Base-by-base conservation (phyloP, 2,113 vertebrate species). In the Heliornis fulica region DNA sequence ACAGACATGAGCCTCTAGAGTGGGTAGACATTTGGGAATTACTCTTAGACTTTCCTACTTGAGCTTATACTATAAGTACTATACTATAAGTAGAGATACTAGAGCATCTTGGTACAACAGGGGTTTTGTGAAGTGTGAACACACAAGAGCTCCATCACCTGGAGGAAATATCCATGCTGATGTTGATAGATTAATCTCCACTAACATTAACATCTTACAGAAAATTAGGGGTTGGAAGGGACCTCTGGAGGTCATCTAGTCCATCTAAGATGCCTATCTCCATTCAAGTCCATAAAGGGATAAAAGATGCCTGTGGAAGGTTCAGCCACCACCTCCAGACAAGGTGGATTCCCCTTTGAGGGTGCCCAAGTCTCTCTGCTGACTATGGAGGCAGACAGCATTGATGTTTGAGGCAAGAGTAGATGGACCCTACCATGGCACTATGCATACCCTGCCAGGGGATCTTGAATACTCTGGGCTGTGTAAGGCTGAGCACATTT, bases 361-460 rank as follows among this genome's bases (percentile, higher is more conserved):
- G 13, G 12, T 17, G 21, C 9, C 65, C 48, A 41, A 13, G 8
- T 61, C 5, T 68, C 72, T 87, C 53, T 56, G 41, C 57, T 90
- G 36, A 5, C 31, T 31, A 5, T 21, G 56, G 34, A 26, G 26
- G 38, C 69, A 91, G 32, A 5, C 68, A 65, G 28, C 0, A 0
- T 2, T 34, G 21, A n/a, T 5, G 25, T 48, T 23, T 48, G 36
- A 22, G 77, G 63, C 38, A 38, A 21, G 1, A 77, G 18, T 25
- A 66, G 46, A 9, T 5, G 15, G 5, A 23, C 19, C 36, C 43
- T 34, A 4, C 28, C 4, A 0, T 21, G 64, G 20, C 17, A 3
- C 9, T 11, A 2, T 7, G 13, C 23, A 14, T 17, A 21, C 19
- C 50, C 20, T 43, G 9, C 15, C 51, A 14, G 16, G 23, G 10